phyloP scores from a whole-genome alignment of 2,797 vertebrate genomes.

The Austrolebias charrua region DNA sequence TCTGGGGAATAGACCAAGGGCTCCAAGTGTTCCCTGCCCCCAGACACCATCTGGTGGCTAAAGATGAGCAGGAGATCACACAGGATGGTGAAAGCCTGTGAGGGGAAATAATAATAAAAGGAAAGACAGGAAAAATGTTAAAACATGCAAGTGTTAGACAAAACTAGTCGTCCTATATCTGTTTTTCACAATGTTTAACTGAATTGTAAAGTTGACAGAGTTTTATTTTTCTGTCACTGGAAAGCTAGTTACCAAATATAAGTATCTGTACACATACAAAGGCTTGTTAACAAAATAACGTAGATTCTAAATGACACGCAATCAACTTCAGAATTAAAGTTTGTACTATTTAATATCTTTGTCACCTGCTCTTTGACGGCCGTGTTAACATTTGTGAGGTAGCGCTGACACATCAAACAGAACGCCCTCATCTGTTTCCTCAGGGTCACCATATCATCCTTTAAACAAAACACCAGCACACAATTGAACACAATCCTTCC shows the following conservation, averaged over 20 bases:
- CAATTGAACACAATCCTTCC: neutral
- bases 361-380: conserved; percentile 98
- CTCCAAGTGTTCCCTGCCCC: conserved; percentile 93
- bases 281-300: no score
- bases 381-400: conserved; percentile 98
- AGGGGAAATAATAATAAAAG: neutral
- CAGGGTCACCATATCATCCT: conserved; percentile 92
- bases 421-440: conserved; percentile 99
- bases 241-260: no score
- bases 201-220: no score
- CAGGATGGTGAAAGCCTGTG: conserved; percentile 96
- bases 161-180: neutral
- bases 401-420: conserved; percentile 99
- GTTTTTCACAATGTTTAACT: no score
- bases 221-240: no score
- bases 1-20: conserved; percentile 93
- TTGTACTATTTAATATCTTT: conserved; percentile 10
- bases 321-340: no score
- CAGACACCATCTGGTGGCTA: conserved; percentile 98
- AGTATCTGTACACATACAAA: no score
- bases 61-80: conserved; percentile 99
- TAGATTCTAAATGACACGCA: no score
- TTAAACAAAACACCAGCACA: conserved; percentile 45
- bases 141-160: neutral
- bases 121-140: conserved; percentile 5